These are phyloP conservation scores for Diadumene lineata DNA, from an alignment of 92 coral and sea anemone genomes.

Conservation along the genomic window DNA sequence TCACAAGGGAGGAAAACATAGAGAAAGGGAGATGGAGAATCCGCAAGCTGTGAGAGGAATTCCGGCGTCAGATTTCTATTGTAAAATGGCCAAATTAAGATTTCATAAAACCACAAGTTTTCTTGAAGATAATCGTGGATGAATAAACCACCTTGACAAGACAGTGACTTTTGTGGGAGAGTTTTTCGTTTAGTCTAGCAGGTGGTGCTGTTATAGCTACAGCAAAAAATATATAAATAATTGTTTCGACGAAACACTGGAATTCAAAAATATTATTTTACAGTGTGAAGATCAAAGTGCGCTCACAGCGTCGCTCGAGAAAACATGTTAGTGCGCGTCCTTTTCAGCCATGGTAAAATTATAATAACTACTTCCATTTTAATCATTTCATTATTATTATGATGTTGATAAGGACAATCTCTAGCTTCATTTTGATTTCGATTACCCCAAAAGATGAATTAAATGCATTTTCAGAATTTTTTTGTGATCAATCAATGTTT, in stretches of 20 bases:
- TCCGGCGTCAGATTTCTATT: conserved; percentile 11
- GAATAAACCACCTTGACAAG: conserved; percentile 15
- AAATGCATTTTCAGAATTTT: neutral
- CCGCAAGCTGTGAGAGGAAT: neutral
- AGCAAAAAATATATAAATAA: neutral
- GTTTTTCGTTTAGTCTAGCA: neutral
- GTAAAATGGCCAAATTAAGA: conserved; percentile 21
- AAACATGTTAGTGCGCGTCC: neutral
- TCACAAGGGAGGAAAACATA: neutral
- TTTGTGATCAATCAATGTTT: neutral
- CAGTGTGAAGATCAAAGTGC: conserved; percentile 12
- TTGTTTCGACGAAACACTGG: neutral
- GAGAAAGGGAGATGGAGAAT: neutral
- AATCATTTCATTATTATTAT: no score
- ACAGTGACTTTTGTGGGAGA: conserved; percentile 22
- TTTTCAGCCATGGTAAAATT: neutral
- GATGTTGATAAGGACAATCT: neutral
- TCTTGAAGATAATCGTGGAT: neutral
- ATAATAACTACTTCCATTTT: neutral
- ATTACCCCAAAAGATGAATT: neutral
- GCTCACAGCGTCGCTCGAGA: neutral
- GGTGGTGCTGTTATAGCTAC: conserved; percentile 8
- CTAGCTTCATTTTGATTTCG: neutral
- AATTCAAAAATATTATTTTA: conserved; percentile 15
- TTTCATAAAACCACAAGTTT: conserved; percentile 17